These are phyloP conservation scores for Manduca sexta DNA, from an alignment of 1,140 invertebrate species.

Conservation along the genomic window DNA sequence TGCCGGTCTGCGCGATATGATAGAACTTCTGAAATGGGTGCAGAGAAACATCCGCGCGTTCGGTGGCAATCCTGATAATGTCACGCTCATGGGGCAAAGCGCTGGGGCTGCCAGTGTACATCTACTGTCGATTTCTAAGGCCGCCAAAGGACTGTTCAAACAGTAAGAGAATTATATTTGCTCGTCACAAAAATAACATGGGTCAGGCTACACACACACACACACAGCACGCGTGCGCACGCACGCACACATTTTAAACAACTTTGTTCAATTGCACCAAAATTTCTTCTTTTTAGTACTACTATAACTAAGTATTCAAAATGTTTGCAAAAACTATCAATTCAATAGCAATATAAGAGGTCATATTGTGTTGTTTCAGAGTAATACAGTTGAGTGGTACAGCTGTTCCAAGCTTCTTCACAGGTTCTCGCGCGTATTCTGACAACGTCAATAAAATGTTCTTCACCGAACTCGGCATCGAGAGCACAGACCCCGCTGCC, in stretches of 20 bases:
- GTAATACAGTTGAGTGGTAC: slow-evolving; percentile 50
- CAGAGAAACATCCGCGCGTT: slow-evolving; percentile 77
- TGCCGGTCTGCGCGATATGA: slow-evolving; percentile 76
- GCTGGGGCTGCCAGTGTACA: slow-evolving; percentile 67
- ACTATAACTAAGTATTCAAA: too few relatives aligned
- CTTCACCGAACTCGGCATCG: slow-evolving; percentile 30
- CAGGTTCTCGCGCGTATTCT: slow-evolving; percentile 33
- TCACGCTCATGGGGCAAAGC: slow-evolving; percentile 74
- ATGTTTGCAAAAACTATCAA: too few relatives aligned
- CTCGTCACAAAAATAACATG: too few relatives aligned
- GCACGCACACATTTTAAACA: too few relatives aligned
- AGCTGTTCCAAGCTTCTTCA: slow-evolving; percentile 33
- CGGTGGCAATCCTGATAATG: slow-evolving; percentile 75
- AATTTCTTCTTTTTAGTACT: too few relatives aligned
- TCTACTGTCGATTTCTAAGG: slow-evolving; percentile 46
- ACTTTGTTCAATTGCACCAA: too few relatives aligned
- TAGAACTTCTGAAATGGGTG: slow-evolving; percentile 75
- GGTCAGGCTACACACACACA: too few relatives aligned
- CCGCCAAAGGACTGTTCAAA: slow-evolving; percentile 25
- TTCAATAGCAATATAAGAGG: too few relatives aligned
- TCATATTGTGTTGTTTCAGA: slow-evolving; percentile 49
- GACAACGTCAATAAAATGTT: slow-evolving; percentile 26
- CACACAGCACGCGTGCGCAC: too few relatives aligned
- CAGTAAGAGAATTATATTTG: slow-evolving; percentile 19
- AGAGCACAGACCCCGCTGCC: slow-evolving; percentile 31